Evolutionary conservation across 2,797 vertebrate genomes (phyloP), one percentile per base, ranked within the genome.

Genomic region (Gymnocypris eckloni): DNA sequence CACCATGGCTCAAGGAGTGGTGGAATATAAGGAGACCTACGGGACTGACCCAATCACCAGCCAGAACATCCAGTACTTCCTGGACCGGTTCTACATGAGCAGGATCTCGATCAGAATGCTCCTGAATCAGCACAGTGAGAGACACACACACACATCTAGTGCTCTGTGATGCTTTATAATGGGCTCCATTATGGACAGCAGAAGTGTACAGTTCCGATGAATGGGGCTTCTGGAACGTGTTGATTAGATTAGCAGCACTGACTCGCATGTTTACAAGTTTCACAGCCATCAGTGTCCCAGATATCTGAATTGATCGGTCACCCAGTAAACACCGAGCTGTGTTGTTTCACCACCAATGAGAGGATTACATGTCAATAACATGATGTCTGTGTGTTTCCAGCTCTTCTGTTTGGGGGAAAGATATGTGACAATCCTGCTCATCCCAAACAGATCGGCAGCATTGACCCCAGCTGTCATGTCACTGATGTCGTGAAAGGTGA

Each of bases 1-100:
- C 77, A 99, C 98, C 0, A 99, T 99, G 98, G 98, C 98, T 83
- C 98, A 99, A 94, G 98, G 98, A 16, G 96, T 99, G 3, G 96
- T 97, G 88, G 98, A 99, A 90, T 99, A 98, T 90, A 99, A 99
- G 91, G 98, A 99, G 88, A 92, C 95, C 64, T 97, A 98, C 73
- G 98, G 97, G 85, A 98, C 96, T 0, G 98, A 99, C 91, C 97
- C 97, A 0, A 93, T 98, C 28, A 97, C 98, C 91, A 99, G 97
- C 82, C 98, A 99, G 89, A 99, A 99, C 0, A 96, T 99, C 86
- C 98, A 99, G 94, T 99, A 99, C 91, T 99, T 99, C 87, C 93
- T 99, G 89, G 98, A 99, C 91, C 98, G 98, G 76, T 99, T 99
- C 95, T 99, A 97, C 94, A 99, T 99, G 98, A 99, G 98, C 91